Evolutionary conservation across 2,888 invertebrate species (phyloP), one percentile per base, ranked within the genome.

Genomic region (Oxyteleia sp.): DNA sequence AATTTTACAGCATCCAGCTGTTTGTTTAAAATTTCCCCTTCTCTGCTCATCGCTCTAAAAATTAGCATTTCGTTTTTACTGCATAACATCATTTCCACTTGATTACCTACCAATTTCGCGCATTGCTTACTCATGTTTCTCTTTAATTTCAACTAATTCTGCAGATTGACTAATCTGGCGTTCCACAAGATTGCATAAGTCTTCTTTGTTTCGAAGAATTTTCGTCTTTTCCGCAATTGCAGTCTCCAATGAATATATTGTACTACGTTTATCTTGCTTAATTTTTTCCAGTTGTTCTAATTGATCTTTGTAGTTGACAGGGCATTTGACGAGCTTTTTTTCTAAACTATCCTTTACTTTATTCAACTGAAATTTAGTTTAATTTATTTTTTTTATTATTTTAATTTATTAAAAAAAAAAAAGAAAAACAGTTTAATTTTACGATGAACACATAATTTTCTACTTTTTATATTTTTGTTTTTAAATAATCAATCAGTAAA

Each of bases 301-400:
- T n/a, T 74, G 53, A 53, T 45, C 20, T 10, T 32, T 63, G 8
- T 64, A 74, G 23, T 18, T 53, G 3, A 53, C n/a, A 43, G 74
- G 45, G 38, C 41, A 41, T 4, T 45, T 63, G 20, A 8, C 13
- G 4, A 64, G 11, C 10, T 61, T 64, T 2, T 63, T 43, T 29
- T 74, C 63, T 2, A 74, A 15, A 2, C 3, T 18, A 41, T 13
- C 23, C 11, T 74, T 74, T n/a, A 55, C 23, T 23, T 45, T 38
- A 26, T 55, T 64, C n/a, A 74, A 45, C 74, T 74, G 20, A 43
- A 74, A n/a, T n/a, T n/a, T n/a, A n/a, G n/a, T n/a, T n/a, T n/a
- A n/a, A n/a, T n/a, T n/a, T n/a, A n/a, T n/a, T n/a, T n/a, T n/a
- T n/a, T n/a, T n/a, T n/a, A n/a, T n/a, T n/a, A n/a, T n/a, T n/a